phyloP scores from a whole-genome alignment of 2,113 vertebrate genomes.

The Stomatorhinus ivindoensis region DNA sequence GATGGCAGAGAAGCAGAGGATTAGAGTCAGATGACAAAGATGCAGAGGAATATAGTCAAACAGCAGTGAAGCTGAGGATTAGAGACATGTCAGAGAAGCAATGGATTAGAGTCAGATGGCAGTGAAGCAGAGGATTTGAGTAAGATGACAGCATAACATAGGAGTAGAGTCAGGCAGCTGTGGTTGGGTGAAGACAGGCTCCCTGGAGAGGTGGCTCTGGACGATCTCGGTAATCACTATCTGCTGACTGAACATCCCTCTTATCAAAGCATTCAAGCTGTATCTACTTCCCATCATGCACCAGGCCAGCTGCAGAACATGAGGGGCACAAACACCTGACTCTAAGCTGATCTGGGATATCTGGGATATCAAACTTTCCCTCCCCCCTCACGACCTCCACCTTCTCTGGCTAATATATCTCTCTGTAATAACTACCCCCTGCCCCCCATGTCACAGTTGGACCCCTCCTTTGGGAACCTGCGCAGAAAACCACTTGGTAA shows the following conservation, averaged over 20 bases:
- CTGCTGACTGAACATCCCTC: slow-evolving; percentile 10
- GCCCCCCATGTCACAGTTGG: neutral
- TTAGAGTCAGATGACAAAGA: neutral
- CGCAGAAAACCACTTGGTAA: neutral
- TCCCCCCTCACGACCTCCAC: neutral
- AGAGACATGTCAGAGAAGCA: neutral
- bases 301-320: neutral
- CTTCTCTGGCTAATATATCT: neutral
- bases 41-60: neutral
- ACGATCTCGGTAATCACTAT: neutral
- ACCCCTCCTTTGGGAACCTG: neutral
- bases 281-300: slow-evolving; percentile 12
- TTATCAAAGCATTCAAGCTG: slow-evolving; percentile 34
- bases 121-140: neutral
- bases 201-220: neutral
- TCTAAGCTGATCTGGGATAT: neutral
- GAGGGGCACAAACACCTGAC: neutral
- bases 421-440: neutral
- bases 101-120: neutral
- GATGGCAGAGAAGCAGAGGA: neutral
- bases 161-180: neutral
- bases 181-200: neutral
- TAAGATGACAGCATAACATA: neutral
- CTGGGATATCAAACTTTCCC: neutral
- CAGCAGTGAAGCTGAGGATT: neutral